phyloP scores from a whole-genome alignment of 2,888 invertebrate species.

The Dysmachus trigonus region DNA sequence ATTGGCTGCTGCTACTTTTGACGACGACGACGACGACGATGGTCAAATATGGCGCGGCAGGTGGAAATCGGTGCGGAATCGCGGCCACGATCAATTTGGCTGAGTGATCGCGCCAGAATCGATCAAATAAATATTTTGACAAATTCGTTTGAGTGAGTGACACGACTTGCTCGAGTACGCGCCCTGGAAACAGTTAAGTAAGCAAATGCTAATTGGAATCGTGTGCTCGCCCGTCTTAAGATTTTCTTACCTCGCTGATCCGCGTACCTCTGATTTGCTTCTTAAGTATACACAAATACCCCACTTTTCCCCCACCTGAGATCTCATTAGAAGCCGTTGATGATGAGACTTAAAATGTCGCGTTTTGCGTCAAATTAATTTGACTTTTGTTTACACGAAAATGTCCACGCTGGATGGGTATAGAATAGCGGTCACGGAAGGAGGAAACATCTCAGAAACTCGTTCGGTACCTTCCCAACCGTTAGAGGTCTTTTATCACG shows the following conservation, averaged over 20 bases:
- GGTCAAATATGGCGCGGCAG: constrained; percentile 24
- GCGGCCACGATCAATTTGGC: background rate
- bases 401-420: background rate
- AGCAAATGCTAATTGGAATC: background rate
- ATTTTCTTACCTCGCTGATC: background rate
- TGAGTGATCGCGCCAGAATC: background rate
- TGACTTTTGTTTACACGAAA: background rate
- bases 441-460: background rate
- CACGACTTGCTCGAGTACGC: background rate
- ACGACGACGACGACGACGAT: background rate
- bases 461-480: background rate
- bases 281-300: background rate
- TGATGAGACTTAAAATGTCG: background rate
- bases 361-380: background rate
- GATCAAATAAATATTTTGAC: constrained; percentile 26
- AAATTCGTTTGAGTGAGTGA: constrained; percentile 23
- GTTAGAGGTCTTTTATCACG: background rate
- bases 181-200: background rate
- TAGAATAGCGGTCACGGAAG: background rate
- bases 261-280: background rate
- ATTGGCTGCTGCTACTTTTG: background rate
- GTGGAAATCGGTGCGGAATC: background rate
- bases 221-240: background rate
- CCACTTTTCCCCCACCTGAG: background rate
- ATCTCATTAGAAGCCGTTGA: background rate